Base-by-base conservation (phyloP, 2,888 invertebrate species). In the Erebia aethiops region DNA sequence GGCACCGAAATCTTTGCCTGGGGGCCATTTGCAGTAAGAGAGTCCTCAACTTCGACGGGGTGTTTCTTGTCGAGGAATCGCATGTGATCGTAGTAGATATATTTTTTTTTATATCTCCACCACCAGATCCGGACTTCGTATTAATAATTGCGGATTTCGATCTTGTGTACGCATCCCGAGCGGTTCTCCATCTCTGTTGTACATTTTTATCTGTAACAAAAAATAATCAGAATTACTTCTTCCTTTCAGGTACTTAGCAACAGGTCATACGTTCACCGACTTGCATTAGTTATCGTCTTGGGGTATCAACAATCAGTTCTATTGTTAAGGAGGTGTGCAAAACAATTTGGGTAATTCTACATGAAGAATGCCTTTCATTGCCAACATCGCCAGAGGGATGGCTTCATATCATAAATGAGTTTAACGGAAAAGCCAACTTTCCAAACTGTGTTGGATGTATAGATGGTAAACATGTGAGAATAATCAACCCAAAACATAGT, bases 321-420 rank as follows among this genome's bases (percentile, higher is more conserved):
- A 82, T 82, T 56, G 79, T 84, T n/a, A 70, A 73, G 35, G 78
- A 81, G 75, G 81, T 83, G 56, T 84, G 83, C 74, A 58, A 58
- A 60, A 77, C 71, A 68, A 80, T 85, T 67, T 81, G 79, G 79
- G 74, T 78, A 74, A 72, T 69, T 52, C 76, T 82, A 69, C 77
- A 74, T 49, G 62, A 73, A 69, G 67, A 74, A 76, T 71, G 66
- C 57, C n/a, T 74, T 67, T 65, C 73, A 69, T 63, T 69, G 57
- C 63, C 35, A 51, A 70, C 66, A 46, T 43, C 68, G 56, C 43
- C 43, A 43, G 43, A 43, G 43, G 43, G 43, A 43, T 43, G 43
- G 43, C 43, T 43, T 43, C 43, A 43, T 43, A 43, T 43, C 43
- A 43, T 43, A 43, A 43, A 43, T 43, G 43, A 43, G 43, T 43